Evolutionary conservation across 2,888 invertebrate genomes (phyloP).

Genomic region (Chaetogeoica ovagalla): DNA sequence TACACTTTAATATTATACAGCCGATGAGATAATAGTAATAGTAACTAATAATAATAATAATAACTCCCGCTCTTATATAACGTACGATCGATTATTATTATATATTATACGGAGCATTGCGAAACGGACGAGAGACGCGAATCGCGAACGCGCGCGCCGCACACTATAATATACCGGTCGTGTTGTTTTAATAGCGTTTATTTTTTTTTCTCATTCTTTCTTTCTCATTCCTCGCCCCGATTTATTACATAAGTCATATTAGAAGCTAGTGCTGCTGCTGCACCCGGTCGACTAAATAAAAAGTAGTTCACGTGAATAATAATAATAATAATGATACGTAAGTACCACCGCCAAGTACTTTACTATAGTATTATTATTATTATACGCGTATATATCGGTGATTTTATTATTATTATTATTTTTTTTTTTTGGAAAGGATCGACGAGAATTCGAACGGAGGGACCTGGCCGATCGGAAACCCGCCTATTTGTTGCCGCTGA

Average conservation of each 20-base stretch:
- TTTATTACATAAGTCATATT: slow-evolving; percentile 1
- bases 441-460: not conserved
- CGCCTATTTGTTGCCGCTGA: slow-evolving; percentile 15
- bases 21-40: not conserved
- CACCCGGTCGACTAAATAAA: slow-evolving; percentile 8
- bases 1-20: too few species aligned
- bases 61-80: slow-evolving; percentile 21
- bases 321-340: not conserved
- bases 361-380: too few species aligned
- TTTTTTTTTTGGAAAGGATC: slow-evolving; percentile 21
- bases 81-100: slow-evolving; percentile 21
- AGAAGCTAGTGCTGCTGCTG: not conserved
- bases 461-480: not conserved
- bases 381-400: too few species aligned
- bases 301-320: slow-evolving; percentile 40
- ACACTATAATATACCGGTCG: slow-evolving; percentile 13
- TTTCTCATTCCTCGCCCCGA: not conserved
- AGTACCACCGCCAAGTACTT: too few species aligned
- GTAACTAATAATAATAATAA: not conserved
- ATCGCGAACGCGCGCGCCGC: not conserved
- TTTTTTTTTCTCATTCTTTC: not conserved
- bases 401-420: too few species aligned
- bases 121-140: slow-evolving; percentile 19
- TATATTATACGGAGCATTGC: not conserved
- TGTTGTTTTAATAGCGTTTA: slow-evolving; percentile 32